phyloP scores from a whole-genome alignment of 2,113 vertebrate species.

The Perca schrenkii region DNA sequence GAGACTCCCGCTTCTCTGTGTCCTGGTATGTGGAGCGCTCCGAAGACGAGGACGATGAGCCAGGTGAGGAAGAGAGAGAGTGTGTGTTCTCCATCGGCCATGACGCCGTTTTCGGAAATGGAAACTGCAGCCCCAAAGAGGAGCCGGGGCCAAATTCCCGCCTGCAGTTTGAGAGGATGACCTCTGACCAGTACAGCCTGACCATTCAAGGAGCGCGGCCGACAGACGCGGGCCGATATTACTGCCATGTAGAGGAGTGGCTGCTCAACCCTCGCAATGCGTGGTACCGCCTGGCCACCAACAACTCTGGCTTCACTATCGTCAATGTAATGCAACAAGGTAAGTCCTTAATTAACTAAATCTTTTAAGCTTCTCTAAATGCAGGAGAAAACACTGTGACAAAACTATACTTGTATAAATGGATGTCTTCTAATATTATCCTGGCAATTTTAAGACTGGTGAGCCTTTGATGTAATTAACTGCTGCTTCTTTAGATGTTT shows the following conservation, averaged over 20 bases:
- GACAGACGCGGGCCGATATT: constrained; percentile 90
- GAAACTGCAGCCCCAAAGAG: constrained; percentile 85
- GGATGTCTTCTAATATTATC: background rate
- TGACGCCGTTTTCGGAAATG: constrained; percentile 90
- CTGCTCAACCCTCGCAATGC: constrained; percentile 89
- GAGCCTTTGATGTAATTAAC: constrained; percentile 10
- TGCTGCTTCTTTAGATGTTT: constrained; percentile 11
- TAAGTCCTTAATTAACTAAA: constrained; percentile 65
- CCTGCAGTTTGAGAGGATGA: constrained; percentile 92
- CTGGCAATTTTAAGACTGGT: background rate
- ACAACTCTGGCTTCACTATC: constrained; percentile 89
- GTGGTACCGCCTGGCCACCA: constrained; percentile 94
- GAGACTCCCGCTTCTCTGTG: constrained; percentile 93
- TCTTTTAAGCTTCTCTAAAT: background rate
- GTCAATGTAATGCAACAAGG: constrained; percentile 90
- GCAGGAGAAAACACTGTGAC: background rate
- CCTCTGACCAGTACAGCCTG: constrained; percentile 90
- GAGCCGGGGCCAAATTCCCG: constrained; percentile 87
- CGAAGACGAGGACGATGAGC: constrained; percentile 68
- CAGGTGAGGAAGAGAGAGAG: constrained; percentile 62
- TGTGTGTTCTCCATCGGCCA: constrained; percentile 87
- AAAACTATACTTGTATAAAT: background rate
- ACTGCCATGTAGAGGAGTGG: constrained; percentile 96
- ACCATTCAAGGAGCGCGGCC: constrained; percentile 88
- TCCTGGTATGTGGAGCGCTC: constrained; percentile 90